These are phyloP conservation scores for Hyppa rectilinea DNA, from an alignment of 2,888 invertebrate species.

Conservation along the genomic window DNA sequence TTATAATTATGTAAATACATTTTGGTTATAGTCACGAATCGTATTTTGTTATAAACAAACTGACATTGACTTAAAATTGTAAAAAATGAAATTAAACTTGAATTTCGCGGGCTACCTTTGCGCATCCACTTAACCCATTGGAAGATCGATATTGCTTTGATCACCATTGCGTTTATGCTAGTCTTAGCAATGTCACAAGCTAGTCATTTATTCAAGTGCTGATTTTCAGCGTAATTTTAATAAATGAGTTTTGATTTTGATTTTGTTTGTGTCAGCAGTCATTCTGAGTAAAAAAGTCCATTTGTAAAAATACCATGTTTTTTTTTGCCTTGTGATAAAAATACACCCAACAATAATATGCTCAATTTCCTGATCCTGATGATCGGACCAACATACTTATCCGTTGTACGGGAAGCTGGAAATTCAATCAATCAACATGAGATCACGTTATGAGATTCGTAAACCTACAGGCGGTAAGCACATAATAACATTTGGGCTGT, in stretches of 20 bases:
- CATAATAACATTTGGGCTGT: constrained; percentile 3
- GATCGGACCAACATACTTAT: constrained; percentile 3
- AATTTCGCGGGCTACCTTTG: no score
- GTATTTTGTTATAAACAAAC: no score
- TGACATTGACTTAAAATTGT: no score
- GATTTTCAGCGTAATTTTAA: no score
- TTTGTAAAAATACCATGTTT: neutral
- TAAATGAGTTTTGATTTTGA: no score
- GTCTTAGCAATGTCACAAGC: no score
- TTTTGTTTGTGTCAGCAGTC: neutral
- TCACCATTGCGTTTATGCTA: neutral
- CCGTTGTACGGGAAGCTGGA: neutral
- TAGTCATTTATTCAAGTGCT: no score
- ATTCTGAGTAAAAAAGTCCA: neutral
- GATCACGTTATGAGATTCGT: neutral
- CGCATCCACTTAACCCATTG: no score
- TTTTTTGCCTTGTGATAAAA: neutral
- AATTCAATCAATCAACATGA: constrained; percentile 35
- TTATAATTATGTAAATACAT: no score
- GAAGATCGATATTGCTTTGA: neutral
- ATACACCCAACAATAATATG: neutral
- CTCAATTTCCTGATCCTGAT: constrained; percentile 12
- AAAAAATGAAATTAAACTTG: no score
- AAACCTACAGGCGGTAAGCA: constrained; percentile 6
- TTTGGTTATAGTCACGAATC: no score